phyloP scores from a whole-genome alignment of 2,797 vertebrate species.

The Melopsittacus undulatus region DNA sequence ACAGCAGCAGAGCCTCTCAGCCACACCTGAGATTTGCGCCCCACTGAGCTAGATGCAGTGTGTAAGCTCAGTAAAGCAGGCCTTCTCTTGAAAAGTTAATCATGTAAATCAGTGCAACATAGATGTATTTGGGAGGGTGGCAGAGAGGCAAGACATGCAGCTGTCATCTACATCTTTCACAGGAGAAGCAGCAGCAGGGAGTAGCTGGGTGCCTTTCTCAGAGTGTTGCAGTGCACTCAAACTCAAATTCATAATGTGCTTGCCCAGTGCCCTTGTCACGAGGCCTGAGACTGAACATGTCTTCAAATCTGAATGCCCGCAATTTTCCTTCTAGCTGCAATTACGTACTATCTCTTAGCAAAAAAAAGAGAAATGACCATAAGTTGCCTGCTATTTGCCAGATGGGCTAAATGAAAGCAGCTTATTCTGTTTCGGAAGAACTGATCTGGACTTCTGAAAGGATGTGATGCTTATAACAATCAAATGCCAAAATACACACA shows the following conservation, averaged over 20 bases:
- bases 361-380: neutral
- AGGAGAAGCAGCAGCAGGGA: neutral
- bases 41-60: neutral
- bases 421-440: neutral
- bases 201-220: neutral
- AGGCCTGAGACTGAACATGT: neutral
- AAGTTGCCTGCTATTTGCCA: neutral
- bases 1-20: neutral
- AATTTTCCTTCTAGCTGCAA: neutral
- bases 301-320: neutral
- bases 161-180: neutral
- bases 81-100: neutral
- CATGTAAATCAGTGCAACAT: neutral
- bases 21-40: neutral
- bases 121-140: neutral
- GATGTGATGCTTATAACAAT: neutral
- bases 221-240: neutral
- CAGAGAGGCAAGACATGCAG: neutral
- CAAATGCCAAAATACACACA: slow-evolving; percentile 37
- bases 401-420: neutral
- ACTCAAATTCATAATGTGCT: neutral
- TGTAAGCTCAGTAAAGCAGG: neutral
- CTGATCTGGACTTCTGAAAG: neutral
- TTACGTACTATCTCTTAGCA: neutral
- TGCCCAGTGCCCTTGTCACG: neutral